These are phyloP conservation scores for Rhingia campestris DNA, from an alignment of 2,888 invertebrate species.

Conservation along the genomic window DNA sequence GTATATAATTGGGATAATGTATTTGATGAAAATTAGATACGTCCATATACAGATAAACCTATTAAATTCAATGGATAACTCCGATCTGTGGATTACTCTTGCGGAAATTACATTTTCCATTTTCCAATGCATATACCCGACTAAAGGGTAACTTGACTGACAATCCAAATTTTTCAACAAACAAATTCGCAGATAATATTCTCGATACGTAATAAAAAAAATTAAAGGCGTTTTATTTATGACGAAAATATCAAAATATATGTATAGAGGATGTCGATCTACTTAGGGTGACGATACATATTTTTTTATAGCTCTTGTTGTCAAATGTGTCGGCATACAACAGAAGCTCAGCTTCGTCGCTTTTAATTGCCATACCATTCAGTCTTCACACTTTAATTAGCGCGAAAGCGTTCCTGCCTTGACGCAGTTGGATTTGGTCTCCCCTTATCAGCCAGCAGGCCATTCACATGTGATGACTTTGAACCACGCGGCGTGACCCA, in stretches of 20 bases:
- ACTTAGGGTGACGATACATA: conserved; percentile 33
- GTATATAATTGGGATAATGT: conserved; percentile 43
- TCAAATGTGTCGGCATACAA: conserved; percentile 3
- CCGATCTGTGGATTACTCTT: conserved; percentile 18
- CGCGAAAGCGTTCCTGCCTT: neutral
- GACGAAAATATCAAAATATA: conserved; percentile 67
- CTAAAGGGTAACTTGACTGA: conserved; percentile 25
- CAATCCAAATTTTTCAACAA: conserved; percentile 58
- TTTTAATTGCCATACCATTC: conserved; percentile 2
- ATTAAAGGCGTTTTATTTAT: conserved; percentile 67
- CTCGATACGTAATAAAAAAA: conserved; percentile 54
- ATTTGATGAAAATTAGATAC: conserved; percentile 40
- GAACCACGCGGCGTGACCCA: too few species aligned
- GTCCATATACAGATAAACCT: neutral
- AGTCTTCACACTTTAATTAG: conserved; percentile 34
- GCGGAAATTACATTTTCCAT: conserved; percentile 62
- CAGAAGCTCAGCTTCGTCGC: conserved; percentile 12
- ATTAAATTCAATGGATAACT: conserved; percentile 18
- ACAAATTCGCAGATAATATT: conserved; percentile 66
- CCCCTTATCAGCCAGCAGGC: too few species aligned
- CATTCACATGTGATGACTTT: too few species aligned
- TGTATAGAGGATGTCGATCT: conserved; percentile 26
- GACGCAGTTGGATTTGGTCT: too few species aligned
- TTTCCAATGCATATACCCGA: conserved; percentile 25
- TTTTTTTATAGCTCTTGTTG: conserved; percentile 4